Evolutionary conservation across 2,797 vertebrate genomes (phyloP).

Genomic region (Pteronotus mesoamericanus): DNA sequence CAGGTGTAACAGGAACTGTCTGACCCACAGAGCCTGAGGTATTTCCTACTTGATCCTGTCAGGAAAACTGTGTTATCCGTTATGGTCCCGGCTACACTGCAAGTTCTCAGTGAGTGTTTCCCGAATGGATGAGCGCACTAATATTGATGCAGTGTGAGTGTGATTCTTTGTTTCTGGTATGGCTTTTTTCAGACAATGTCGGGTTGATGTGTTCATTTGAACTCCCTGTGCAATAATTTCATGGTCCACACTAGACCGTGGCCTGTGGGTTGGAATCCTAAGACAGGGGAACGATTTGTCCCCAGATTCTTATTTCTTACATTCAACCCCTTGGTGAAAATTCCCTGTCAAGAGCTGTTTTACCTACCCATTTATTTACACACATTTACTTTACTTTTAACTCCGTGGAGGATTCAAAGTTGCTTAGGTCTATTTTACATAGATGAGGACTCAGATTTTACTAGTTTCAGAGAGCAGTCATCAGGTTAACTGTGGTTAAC

Average conservation of each 20-base stretch:
- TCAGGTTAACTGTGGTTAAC: not conserved
- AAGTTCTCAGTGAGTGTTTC: not conserved
- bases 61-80: not conserved
- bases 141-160: fast-evolving
- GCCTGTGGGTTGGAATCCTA: not conserved
- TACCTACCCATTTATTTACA: not conserved
- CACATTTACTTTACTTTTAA: not conserved
- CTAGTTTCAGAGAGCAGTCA: not conserved
- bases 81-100: not conserved
- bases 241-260: not conserved
- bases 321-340: not conserved
- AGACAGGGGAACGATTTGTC: fast-evolving
- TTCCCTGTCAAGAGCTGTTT: not conserved
- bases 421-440: not conserved
- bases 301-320: not conserved
- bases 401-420: not conserved
- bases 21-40: not conserved
- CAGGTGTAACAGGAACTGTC: not conserved
- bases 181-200: not conserved
- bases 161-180: not conserved
- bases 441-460: not conserved
- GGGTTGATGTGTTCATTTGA: not conserved
- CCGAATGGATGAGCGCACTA: not conserved
- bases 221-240: not conserved
- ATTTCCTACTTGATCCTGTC: not conserved